Percentiles rank a stretch among this genome's conserved stretches.
Evolutionary conservation across 2,797 vertebrate genomes (phyloP).

Genomic region (Vultur gryphus): DNA sequence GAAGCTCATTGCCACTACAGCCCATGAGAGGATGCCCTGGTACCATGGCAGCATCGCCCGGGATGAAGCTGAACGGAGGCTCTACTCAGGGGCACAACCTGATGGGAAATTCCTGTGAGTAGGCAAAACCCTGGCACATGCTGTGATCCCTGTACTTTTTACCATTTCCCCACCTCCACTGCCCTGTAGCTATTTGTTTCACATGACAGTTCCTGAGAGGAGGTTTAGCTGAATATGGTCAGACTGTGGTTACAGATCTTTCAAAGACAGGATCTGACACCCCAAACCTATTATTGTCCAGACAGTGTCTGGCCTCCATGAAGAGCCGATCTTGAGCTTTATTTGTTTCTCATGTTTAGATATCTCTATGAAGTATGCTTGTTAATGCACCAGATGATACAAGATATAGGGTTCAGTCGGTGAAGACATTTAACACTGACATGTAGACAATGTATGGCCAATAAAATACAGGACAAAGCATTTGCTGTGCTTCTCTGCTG

Average conservation of each 20-base stretch:
- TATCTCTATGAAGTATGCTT: not conserved
- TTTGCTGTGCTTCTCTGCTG: not conserved
- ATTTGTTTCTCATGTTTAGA: not conserved
- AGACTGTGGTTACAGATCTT: not conserved
- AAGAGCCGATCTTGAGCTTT: not conserved
- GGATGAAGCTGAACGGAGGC: conserved; percentile 85
- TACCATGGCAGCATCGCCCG: conserved; percentile 83
- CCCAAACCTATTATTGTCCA: not conserved
- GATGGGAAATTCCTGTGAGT: conserved; percentile 97
- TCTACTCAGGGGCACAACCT: conserved; percentile 87
- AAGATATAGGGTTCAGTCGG: not conserved
- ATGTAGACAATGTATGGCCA: not conserved
- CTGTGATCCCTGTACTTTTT: not conserved
- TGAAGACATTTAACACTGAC: not conserved
- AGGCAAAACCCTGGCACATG: not conserved
- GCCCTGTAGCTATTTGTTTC: not conserved
- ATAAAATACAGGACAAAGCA: not conserved
- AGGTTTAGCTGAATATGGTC: not conserved
- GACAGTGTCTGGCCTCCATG: not conserved
- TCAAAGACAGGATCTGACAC: not conserved
- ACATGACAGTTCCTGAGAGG: accelerated
- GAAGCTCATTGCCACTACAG: conserved; percentile 92
- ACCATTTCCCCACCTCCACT: not conserved
- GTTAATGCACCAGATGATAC: not conserved
- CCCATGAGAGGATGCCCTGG: conserved; percentile 94